phyloP scores from a whole-genome alignment of 2,797 vertebrate species.

The Kryptolebias ocellatus region DNA sequence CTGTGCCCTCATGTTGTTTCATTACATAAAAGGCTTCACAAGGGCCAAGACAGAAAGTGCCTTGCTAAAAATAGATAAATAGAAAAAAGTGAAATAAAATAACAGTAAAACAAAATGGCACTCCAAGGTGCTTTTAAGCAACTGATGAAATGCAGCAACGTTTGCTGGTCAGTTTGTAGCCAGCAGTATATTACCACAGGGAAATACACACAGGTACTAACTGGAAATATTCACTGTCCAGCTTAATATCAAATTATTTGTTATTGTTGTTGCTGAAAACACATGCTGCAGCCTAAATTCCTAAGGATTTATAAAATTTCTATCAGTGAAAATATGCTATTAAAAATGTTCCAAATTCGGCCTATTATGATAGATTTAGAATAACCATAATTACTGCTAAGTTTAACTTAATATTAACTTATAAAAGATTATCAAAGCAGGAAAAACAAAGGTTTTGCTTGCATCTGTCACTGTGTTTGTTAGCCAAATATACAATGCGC shows the following conservation, averaged over 20 bases:
- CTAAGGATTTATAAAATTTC: too few species aligned
- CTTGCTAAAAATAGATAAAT: slow-evolving; percentile 7
- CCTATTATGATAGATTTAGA: too few species aligned
- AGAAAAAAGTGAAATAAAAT: slow-evolving; percentile 1
- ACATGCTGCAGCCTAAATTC: too few species aligned
- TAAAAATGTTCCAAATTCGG: too few species aligned
- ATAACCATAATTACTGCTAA: too few species aligned
- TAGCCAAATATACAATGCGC: too few species aligned
- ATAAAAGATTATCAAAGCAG: too few species aligned
- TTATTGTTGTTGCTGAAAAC: too few species aligned
- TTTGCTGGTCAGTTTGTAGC: slow-evolving; percentile 3
- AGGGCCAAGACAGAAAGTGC: slow-evolving; percentile 12
- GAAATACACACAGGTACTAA: slow-evolving; percentile 4
- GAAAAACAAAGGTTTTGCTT: too few species aligned
- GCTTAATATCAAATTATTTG: not conserved
- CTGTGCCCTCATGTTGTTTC: slow-evolving; percentile 18
- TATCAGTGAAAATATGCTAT: too few species aligned
- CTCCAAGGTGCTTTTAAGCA: slow-evolving; percentile 27
- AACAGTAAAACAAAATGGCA: slow-evolving; percentile 7
- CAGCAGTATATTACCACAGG: not conserved
- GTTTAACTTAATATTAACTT: too few species aligned
- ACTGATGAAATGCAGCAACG: slow-evolving; percentile 22
- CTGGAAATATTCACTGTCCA: not conserved
- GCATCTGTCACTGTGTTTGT: too few species aligned
- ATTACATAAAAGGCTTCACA: slow-evolving; percentile 4